These are phyloP conservation scores for Myopa testacea DNA, from an alignment of 2,888 invertebrate genomes.

Conservation along the genomic window DNA sequence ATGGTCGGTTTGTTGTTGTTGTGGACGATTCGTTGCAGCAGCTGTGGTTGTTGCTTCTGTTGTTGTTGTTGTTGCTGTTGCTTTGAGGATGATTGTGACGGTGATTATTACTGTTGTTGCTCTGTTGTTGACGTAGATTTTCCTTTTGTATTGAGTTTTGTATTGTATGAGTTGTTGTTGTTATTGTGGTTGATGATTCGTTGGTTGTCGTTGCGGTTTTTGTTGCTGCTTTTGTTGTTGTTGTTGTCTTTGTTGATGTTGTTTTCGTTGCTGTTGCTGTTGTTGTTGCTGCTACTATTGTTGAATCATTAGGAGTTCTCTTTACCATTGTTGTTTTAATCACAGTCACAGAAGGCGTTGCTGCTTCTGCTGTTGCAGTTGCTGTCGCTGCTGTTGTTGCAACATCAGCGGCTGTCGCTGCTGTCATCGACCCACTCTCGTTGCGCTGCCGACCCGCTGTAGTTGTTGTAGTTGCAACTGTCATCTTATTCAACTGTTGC, in stretches of 20 bases:
- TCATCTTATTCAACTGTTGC: slow-evolving; percentile 48
- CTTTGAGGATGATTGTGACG: slow-evolving; percentile 38
- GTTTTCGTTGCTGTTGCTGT: slow-evolving; percentile 38
- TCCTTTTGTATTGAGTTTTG: slow-evolving; percentile 5
- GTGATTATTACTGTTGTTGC: slow-evolving; percentile 44
- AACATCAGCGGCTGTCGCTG: slow-evolving; percentile 50
- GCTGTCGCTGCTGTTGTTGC: slow-evolving; percentile 45
- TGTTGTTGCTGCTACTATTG: slow-evolving; percentile 46
- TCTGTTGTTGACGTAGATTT: slow-evolving; percentile 43
- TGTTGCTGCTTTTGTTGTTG: slow-evolving; percentile 40
- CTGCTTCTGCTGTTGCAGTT: slow-evolving; percentile 50
- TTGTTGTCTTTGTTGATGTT: slow-evolving; percentile 47
- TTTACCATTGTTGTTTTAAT: slow-evolving; percentile 66
- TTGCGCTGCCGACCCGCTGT: slow-evolving; percentile 46
- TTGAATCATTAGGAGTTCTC: slow-evolving; percentile 64
- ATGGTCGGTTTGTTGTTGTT: slow-evolving; percentile 42
- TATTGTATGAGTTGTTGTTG: slow-evolving; percentile 49
- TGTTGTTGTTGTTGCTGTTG: slow-evolving; percentile 48
- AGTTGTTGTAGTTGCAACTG: slow-evolving; percentile 44
- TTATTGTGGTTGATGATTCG: slow-evolving; percentile 26
- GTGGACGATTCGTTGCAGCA: slow-evolving; percentile 41
- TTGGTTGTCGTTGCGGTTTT: slow-evolving; percentile 50
- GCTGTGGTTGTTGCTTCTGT: slow-evolving; percentile 43
- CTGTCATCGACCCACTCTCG: slow-evolving; percentile 59
- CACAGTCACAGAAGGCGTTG: slow-evolving; percentile 65